A percentile compares a stretch with the other conserved stretches of the same genome.
Evolutionary conservation across 2,113 vertebrate species (phyloP).

Genomic region (Alethe castanea): DNA sequence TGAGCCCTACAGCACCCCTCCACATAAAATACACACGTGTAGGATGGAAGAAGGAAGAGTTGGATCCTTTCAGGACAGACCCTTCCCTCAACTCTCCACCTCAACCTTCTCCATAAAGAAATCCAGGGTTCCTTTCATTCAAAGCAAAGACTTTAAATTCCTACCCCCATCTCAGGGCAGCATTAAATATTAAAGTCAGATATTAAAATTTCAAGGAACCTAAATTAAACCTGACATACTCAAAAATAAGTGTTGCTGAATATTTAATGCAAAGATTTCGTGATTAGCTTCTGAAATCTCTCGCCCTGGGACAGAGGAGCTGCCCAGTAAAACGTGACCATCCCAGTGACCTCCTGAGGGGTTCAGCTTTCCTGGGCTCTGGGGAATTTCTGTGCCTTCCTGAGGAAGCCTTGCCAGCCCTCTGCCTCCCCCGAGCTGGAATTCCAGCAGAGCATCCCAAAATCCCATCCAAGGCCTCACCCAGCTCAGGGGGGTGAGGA

Average conservation of each 20-base stretch:
- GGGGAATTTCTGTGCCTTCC: background rate
- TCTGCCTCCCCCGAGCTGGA: background rate
- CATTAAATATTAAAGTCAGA: constrained; percentile 64
- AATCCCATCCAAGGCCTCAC: background rate
- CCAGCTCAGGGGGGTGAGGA: background rate
- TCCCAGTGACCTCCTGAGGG: background rate
- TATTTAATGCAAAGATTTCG: constrained; percentile 41
- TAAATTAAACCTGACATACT: constrained; percentile 56
- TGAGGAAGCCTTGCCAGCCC: background rate
- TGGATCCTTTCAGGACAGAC: background rate
- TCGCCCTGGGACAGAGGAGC: background rate
- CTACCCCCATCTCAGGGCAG: background rate
- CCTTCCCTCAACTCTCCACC: background rate
- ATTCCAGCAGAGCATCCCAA: accelerated
- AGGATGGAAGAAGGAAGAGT: background rate
- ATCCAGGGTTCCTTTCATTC: background rate
- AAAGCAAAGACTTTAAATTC: background rate
- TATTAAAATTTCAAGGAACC: constrained; percentile 64
- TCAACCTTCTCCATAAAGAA: background rate
- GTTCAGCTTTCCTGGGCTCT: accelerated
- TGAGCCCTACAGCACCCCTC: background rate
- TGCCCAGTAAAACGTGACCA: background rate
- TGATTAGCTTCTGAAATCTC: constrained; percentile 47
- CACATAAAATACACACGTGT: background rate
- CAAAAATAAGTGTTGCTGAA: constrained; percentile 51